Conservation (phyloP, 2,888 invertebrate genomes). For the Pterostichus niger region DNA sequence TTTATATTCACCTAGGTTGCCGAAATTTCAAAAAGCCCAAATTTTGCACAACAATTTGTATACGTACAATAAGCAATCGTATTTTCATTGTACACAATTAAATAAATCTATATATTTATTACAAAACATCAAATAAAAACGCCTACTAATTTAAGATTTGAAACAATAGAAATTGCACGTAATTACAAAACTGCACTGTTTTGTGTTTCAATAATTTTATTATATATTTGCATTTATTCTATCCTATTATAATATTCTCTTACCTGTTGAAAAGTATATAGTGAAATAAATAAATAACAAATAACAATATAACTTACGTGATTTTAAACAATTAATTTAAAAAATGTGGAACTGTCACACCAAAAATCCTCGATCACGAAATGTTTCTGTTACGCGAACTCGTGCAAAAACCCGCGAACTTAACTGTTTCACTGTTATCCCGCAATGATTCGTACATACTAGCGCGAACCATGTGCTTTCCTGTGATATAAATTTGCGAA, state of each 20-base stretch:
- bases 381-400: conserved; percentile 16
- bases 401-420: conserved; percentile 22
- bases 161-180: no score
- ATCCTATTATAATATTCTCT: no score
- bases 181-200: no score
- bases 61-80: neutral
- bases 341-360: neutral
- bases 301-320: conserved; percentile 3
- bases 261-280: no score
- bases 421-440: conserved; percentile 7
- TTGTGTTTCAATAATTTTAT: no score
- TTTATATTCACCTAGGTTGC: no score
- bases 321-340: neutral
- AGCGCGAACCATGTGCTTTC: conserved; percentile 60
- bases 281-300: neutral
- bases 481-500: conserved; percentile 60
- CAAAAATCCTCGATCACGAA: conserved; percentile 8
- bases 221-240: no score
- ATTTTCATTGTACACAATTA: neutral
- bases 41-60: neutral
- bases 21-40: no score
- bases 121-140: neutral
- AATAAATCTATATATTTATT: neutral
- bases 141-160: no score
- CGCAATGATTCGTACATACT: conserved; percentile 47